Evolutionary conservation across 2,888 invertebrate genomes (phyloP).

Genomic region (Clusia tigrina): DNA sequence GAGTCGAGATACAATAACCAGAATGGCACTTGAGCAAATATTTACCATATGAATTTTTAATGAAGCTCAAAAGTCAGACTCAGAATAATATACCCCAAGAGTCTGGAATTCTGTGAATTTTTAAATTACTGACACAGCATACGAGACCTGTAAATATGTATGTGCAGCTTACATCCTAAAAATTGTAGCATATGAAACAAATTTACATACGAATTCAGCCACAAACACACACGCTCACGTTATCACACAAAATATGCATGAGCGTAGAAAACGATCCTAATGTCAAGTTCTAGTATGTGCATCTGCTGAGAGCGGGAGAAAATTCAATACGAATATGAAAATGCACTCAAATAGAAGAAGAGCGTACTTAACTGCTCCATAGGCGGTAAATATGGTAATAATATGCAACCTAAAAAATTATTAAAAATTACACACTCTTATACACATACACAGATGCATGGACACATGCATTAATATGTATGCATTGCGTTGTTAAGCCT

Average conservation of each 20-base stretch:
- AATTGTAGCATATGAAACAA: not conserved
- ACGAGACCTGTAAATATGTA: not conserved
- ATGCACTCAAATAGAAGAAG: conserved; percentile 34
- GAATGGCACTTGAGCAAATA: conserved; percentile 35
- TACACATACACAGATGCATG: not conserved
- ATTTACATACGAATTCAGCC: not conserved
- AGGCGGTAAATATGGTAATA: conserved; percentile 29
- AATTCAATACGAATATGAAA: conserved; percentile 5
- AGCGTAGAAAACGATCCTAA: not conserved
- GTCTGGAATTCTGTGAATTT: conserved; percentile 14
- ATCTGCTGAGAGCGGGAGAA: no score
- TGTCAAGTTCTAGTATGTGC: conserved; percentile 17
- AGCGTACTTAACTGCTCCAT: conserved; percentile 29
- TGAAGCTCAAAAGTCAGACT: conserved; percentile 27
- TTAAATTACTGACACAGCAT: conserved; percentile 5
- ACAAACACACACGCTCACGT: not conserved
- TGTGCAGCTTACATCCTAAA: not conserved
- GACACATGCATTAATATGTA: not conserved
- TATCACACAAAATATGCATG: conserved; percentile 1
- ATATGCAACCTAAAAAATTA: conserved; percentile 1
- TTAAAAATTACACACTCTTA: not conserved
- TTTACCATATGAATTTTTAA: conserved; percentile 36
- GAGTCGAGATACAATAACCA: conserved; percentile 15
- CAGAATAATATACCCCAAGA: not conserved
- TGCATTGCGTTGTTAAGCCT: not conserved